A percentile compares a stretch with the other conserved stretches of the same genome.
Evolutionary conservation across 1,140 invertebrate genomes (phyloP).

Genomic region (Leptestheria dahalacensis): DNA sequence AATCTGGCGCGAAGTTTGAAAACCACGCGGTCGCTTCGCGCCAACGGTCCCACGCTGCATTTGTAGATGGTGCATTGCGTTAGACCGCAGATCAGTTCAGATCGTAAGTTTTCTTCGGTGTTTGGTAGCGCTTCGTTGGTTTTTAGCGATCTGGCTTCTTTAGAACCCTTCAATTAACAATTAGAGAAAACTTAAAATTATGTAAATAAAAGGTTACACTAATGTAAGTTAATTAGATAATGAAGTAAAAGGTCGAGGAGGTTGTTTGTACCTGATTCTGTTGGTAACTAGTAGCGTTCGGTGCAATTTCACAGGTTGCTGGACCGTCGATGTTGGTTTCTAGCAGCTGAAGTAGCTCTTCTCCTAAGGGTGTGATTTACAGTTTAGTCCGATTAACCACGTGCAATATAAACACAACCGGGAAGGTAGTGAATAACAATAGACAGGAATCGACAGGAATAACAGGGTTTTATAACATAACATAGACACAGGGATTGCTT

Average conservation of each 20-base stretch:
- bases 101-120: slow-evolving; percentile 13
- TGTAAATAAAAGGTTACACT: neutral
- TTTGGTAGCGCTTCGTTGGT: neutral
- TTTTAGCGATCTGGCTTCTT: no score
- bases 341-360: neutral
- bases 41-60: slow-evolving; percentile 52
- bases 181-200: no score
- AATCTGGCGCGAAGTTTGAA: slow-evolving; percentile 59
- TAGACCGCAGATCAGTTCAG: slow-evolving; percentile 41
- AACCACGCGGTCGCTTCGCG: slow-evolving; percentile 52
- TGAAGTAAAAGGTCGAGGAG: neutral
- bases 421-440: neutral
- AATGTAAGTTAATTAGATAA: neutral
- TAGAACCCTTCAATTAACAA: no score
- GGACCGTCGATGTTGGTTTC: neutral
- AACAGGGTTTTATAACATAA: slow-evolving; percentile 20
- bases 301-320: neutral
- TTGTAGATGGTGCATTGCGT: slow-evolving; percentile 55
- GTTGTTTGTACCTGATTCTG: neutral
- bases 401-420: neutral
- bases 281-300: neutral
- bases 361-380: neutral
- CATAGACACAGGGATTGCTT: slow-evolving; percentile 22
- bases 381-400: neutral
- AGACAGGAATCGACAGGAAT: neutral